phyloP scores from a whole-genome alignment of 2,888 invertebrate species.

The Tetheella fluctuosa region DNA sequence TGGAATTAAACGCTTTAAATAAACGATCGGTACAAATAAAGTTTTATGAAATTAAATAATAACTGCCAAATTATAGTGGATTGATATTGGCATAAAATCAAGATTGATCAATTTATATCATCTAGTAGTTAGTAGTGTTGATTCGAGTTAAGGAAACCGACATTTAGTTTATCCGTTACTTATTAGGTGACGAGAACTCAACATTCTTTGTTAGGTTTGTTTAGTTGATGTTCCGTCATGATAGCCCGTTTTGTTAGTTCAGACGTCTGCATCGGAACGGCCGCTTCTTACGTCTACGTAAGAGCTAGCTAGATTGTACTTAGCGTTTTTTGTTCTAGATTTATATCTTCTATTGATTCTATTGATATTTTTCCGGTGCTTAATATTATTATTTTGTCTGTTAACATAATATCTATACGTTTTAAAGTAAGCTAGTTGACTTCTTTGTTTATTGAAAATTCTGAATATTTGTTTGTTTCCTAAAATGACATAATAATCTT shows the following conservation, averaged over 20 bases:
- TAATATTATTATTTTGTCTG: slow-evolving; percentile 80
- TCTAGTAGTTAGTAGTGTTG: slow-evolving; percentile 22
- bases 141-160: slow-evolving; percentile 17
- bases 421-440: slow-evolving; percentile 74
- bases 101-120: slow-evolving; percentile 24
- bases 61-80: slow-evolving; percentile 39
- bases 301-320: slow-evolving; percentile 23
- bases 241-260: slow-evolving; percentile 14
- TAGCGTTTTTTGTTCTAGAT: slow-evolving; percentile 58
- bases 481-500: slow-evolving; percentile 46
- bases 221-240: slow-evolving; percentile 14
- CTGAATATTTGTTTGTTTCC: slow-evolving; percentile 51
- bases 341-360: slow-evolving; percentile 59
- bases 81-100: slow-evolving; percentile 36
- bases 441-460: slow-evolving; percentile 59
- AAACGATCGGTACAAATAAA: slow-evolving; percentile 38
- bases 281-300: not conserved
- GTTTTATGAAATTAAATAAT: slow-evolving; percentile 33
- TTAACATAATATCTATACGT: slow-evolving; percentile 70
- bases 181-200: slow-evolving; percentile 5
- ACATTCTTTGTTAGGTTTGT: slow-evolving; percentile 13
- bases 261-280: not conserved
- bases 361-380: slow-evolving; percentile 76
- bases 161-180: slow-evolving; percentile 4
- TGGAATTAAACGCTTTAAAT: slow-evolving; percentile 14